Percentiles rank a stretch among this genome's conserved stretches.
Evolutionary conservation across 2,113 vertebrate genomes (phyloP).

Genomic region (Crotalus horridus): DNA sequence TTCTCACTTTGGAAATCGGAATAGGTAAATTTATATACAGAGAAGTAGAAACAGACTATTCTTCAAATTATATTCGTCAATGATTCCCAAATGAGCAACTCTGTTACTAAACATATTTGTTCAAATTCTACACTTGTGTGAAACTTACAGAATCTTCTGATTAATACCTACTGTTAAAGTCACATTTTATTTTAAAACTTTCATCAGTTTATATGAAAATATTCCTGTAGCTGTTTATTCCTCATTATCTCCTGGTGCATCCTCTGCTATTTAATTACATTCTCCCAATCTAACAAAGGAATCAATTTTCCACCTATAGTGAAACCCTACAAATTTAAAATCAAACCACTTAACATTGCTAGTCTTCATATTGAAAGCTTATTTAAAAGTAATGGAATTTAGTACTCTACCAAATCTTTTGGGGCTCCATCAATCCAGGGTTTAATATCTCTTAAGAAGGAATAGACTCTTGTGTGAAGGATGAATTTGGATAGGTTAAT

Average conservation of each 20-base stretch:
- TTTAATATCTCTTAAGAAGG: no score
- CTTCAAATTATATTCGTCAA: neutral
- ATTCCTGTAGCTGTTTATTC: neutral
- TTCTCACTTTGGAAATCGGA: neutral
- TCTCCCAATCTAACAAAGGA: neutral
- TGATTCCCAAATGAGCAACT: neutral
- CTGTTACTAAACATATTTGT: neutral
- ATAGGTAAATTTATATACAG: neutral
- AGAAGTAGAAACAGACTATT: neutral
- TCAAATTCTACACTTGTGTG: neutral
- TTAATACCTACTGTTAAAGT: neutral
- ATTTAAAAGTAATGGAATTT: neutral
- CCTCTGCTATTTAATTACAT: neutral
- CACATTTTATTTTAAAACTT: neutral
- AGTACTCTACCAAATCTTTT: neutral
- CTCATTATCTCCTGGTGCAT: neutral
- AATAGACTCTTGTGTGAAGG: no score
- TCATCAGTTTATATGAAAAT: neutral
- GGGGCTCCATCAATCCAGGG: neutral
- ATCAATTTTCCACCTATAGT: neutral
- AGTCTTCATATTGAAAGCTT: neutral
- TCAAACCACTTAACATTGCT: neutral
- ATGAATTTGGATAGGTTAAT: no score
- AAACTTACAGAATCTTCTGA: neutral
- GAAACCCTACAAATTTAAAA: neutral